A percentile compares a stretch with the other conserved stretches of the same genome.
phyloP scores from a whole-genome alignment of 2,113 vertebrate species.

The Picathartes gymnocephalus region DNA sequence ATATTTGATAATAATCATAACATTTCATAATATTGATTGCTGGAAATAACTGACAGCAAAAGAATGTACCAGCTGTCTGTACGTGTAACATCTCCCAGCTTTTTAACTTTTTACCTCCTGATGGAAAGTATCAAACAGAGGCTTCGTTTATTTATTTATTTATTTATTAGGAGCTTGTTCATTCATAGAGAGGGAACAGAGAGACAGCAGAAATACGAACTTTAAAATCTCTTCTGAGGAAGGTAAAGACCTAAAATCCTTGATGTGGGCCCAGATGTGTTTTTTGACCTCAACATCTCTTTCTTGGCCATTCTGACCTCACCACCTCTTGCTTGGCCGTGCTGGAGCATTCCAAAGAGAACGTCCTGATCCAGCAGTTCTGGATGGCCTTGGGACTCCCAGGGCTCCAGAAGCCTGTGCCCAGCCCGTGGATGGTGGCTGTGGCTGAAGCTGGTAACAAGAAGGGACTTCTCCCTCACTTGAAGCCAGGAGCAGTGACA shows the following conservation, averaged over 20 bases:
- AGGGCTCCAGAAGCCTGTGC: neutral
- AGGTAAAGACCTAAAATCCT: neutral
- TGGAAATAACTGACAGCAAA: slow-evolving; percentile 36
- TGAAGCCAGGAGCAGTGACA: neutral
- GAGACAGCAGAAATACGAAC: neutral
- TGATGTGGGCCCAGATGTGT: neutral
- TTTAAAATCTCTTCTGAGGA: neutral
- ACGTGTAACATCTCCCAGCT: slow-evolving; percentile 4
- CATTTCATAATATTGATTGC: slow-evolving; percentile 68
- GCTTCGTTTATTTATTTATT: neutral
- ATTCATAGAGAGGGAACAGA: neutral
- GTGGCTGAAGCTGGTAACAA: neutral
- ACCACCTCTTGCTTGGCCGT: neutral
- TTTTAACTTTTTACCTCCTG: slow-evolving; percentile 30
- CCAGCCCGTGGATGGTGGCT: neutral
- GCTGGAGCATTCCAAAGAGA: neutral
- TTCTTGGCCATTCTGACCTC: neutral
- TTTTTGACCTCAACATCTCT: neutral
- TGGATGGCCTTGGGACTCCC: neutral
- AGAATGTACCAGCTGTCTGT: slow-evolving; percentile 44
- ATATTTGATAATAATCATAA: slow-evolving; percentile 67
- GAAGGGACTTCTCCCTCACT: neutral
- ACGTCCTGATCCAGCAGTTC: neutral
- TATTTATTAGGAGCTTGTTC: neutral
- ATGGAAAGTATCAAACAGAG: neutral